These are phyloP conservation scores for Dasysyrphus tricinctus DNA, from an alignment of 2,888 invertebrate species.

Conservation along the genomic window DNA sequence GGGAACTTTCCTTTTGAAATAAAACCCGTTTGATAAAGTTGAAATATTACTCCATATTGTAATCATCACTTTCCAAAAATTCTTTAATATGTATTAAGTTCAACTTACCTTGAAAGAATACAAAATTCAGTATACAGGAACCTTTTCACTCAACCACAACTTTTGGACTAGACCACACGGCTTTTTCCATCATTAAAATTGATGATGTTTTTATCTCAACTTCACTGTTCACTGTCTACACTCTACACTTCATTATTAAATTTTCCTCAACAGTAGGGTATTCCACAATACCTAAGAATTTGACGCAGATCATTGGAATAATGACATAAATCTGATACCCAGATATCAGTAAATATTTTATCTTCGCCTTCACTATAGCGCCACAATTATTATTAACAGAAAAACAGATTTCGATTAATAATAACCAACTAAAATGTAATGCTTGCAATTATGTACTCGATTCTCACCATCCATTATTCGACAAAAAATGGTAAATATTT, in stretches of 20 bases:
- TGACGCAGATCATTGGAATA: constrained; percentile 48
- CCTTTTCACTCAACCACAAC: neutral
- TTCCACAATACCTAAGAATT: constrained; percentile 24
- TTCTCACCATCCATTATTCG: constrained; percentile 35
- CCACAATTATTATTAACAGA: neutral
- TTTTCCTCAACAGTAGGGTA: neutral
- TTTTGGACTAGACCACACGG: neutral
- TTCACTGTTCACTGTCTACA: neutral
- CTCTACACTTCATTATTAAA: neutral
- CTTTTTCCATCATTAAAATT: neutral
- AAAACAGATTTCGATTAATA: constrained; percentile 16
- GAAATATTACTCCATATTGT: too few species aligned
- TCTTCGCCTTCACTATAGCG: constrained; percentile 1
- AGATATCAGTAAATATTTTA: constrained; percentile 22
- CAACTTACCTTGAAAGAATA: neutral
- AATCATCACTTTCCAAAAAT: too few species aligned
- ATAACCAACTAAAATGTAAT: constrained; percentile 1
- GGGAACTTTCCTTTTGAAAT: too few species aligned
- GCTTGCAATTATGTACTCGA: neutral
- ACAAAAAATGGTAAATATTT: constrained; percentile 55
- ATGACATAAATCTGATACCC: constrained; percentile 56
- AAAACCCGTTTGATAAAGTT: too few species aligned
- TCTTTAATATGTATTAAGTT: too few species aligned
- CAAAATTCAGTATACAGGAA: neutral
- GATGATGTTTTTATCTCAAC: neutral